Base-by-base conservation (phyloP, 1,140 invertebrate genomes). In the Andrena cerasifolii region DNA sequence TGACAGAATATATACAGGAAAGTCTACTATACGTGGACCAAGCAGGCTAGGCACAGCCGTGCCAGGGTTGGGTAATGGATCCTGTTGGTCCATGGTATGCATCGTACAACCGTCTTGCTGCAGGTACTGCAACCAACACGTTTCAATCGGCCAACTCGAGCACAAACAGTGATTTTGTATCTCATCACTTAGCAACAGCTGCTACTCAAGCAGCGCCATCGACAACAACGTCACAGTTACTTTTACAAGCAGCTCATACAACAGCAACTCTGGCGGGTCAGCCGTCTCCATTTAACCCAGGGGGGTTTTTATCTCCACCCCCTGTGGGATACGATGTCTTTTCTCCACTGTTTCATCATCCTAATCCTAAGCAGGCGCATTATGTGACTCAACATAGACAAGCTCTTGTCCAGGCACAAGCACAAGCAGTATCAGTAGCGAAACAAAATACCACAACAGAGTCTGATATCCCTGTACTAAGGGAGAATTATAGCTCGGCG, bases 51-150 rank as follows among this genome's bases (percentile, higher is more conserved):
- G 89, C 89, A 91, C 89, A 81, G 18, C 67, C 43, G 89, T 90
- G 89, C 89, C 87, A 80, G 84, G 73, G 74, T 79, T 87, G 89
- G 87, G 88, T 89, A 87, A 96, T 96, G 95, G 96, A 96, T 95
- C 95, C 96, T 89, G 95, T 95, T 92, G 95, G 95, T 93, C 95
- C 96, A 93, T 96, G 96, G 96, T 95, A 95, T 90, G 93, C 95
- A 86, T 95, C 95, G 62, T 96, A 96, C 94, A 96, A 96, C 92
- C 94, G 95, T 83, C 91, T 96, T 89, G 92, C 94, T 82, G 88
- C 91, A 33, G 93, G 94, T 78, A 94, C 95, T 83, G 93, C 95
- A 82, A 93, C 94, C 61, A 93, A 93, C 88, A 93, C 94, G 85
- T 91, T 92, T 84, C 91, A 92, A 82, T 61, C 87, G 5, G 65